Conservation (phyloP, 1,140 invertebrate species). For the Helicoverpa armigera region DNA sequence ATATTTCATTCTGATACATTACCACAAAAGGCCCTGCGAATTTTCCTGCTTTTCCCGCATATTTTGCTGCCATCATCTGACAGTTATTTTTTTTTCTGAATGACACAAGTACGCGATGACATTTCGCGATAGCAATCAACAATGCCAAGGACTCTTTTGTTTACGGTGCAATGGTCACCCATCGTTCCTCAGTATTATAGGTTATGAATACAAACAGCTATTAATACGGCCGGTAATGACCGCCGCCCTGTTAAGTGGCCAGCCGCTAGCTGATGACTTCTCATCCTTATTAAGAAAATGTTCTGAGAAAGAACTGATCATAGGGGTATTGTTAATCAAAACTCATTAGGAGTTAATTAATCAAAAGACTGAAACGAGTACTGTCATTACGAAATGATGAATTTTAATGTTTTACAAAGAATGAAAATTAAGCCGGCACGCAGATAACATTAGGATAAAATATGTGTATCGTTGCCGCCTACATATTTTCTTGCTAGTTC, state of each 20-base stretch:
- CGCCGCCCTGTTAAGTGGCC: slow-evolving; percentile 51
- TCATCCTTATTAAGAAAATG: slow-evolving; percentile 55
- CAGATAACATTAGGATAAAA: no score
- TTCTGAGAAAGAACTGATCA: slow-evolving; percentile 36
- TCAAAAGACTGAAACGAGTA: background rate
- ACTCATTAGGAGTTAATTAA: slow-evolving; percentile 13
- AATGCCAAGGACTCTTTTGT: slow-evolving; percentile 50
- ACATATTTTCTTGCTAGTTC: no score
- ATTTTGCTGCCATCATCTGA: background rate
- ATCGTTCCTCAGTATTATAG: slow-evolving; percentile 31
- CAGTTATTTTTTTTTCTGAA: slow-evolving; percentile 15
- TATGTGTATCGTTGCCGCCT: no score
- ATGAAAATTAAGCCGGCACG: no score
- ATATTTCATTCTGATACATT: no score
- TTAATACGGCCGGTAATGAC: slow-evolving; percentile 50
- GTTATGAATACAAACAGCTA: slow-evolving; percentile 56
- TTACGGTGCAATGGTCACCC: slow-evolving; percentile 46
- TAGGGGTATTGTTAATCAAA: slow-evolving; percentile 32
- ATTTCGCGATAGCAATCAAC: slow-evolving; percentile 13
- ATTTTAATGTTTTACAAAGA: no score
- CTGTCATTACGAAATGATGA: background rate
- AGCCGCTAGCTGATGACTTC: slow-evolving; percentile 38
- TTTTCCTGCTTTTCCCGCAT: background rate
- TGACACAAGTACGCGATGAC: slow-evolving; percentile 3
- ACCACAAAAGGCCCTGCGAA: background rate